phyloP scores from a whole-genome alignment of 2,888 invertebrate genomes.

The Patella ulyssiponensis region DNA sequence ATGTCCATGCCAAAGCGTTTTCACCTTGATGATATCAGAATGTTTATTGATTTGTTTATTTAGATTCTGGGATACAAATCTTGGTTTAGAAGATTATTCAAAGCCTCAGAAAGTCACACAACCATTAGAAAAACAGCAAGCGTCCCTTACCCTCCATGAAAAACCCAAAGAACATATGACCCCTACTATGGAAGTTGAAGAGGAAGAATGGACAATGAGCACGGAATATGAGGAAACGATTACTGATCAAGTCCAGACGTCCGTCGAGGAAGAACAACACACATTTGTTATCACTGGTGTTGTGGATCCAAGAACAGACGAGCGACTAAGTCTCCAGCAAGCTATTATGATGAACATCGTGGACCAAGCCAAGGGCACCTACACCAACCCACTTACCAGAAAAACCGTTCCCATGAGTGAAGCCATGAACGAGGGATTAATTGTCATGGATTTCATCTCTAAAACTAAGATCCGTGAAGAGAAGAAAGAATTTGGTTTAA shows the following conservation, averaged over 20 bases:
- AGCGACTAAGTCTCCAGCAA: conserved; percentile 55
- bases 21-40: background rate
- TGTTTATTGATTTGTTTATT: conserved; percentile 9
- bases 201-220: conserved; percentile 26
- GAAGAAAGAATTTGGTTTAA: conserved; percentile 66
- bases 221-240: conserved; percentile 42
- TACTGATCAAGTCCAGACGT: conserved; percentile 55
- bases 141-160: conserved; percentile 52
- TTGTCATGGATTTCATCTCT: conserved; percentile 62
- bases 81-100: conserved; percentile 42
- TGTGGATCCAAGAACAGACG: conserved; percentile 49
- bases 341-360: conserved; percentile 63
- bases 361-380: conserved; percentile 52
- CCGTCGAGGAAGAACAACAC: conserved; percentile 65
- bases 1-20: background rate
- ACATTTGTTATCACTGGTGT: conserved; percentile 62
- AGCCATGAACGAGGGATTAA: conserved; percentile 66
- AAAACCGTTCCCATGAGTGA: conserved; percentile 56
- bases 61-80: conserved; percentile 63
- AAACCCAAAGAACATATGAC: conserved; percentile 46
- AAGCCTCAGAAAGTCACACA: background rate
- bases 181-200: conserved; percentile 34
- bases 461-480: conserved; percentile 64
- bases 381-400: conserved; percentile 56
- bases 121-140: conserved; percentile 30